A percentile compares a stretch with the other conserved stretches of the same genome.
Conservation (phyloP, 2,113 vertebrate genomes). For the Probosciger aterrimus region DNA sequence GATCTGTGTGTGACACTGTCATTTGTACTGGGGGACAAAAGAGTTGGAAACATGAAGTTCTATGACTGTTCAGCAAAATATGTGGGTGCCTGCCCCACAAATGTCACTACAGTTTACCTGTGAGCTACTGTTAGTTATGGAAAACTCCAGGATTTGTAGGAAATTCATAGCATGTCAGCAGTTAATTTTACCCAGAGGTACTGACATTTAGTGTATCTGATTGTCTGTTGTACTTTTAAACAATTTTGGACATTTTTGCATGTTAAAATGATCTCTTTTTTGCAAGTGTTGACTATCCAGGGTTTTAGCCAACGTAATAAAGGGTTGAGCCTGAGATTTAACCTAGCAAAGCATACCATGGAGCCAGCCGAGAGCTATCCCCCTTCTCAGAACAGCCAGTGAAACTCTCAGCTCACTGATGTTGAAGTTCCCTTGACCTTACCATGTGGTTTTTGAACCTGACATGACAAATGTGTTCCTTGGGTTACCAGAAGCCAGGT, state of each 20-base stretch:
- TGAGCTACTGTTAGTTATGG: background rate
- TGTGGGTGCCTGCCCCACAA: background rate
- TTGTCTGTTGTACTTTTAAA: background rate
- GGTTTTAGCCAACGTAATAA: background rate
- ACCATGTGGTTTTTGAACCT: background rate
- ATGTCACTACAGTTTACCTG: background rate
- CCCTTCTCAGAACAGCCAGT: background rate
- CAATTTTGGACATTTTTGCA: background rate
- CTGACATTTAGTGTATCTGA: background rate
- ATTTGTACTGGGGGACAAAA: background rate
- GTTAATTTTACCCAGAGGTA: background rate
- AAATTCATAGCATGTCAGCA: background rate
- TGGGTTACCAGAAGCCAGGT: rapidly evolving
- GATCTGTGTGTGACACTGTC: background rate
- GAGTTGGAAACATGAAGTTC: background rate
- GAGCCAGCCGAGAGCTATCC: background rate
- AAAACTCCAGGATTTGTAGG: background rate
- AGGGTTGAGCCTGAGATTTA: background rate
- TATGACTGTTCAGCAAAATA: background rate
- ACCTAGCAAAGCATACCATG: rapidly evolving
- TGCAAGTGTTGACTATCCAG: background rate
- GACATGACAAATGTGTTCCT: rapidly evolving
- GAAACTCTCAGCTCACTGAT: background rate
- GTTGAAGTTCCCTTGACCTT: background rate
- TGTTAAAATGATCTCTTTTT: background rate